These are phyloP conservation scores for Prunella himalayana DNA, from an alignment of 2,113 vertebrate genomes.

Conservation along the genomic window DNA sequence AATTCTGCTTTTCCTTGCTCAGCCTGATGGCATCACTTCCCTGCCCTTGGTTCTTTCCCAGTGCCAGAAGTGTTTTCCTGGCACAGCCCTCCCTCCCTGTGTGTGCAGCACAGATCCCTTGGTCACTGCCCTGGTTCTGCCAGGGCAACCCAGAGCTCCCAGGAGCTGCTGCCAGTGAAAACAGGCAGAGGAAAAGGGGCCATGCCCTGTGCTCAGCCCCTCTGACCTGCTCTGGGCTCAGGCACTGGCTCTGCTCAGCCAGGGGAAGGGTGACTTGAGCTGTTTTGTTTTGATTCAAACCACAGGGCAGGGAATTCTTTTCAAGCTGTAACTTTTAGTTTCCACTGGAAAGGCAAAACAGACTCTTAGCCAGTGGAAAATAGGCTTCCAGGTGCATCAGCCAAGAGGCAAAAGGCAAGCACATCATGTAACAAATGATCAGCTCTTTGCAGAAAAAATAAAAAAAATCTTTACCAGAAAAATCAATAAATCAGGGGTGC, in stretches of 20 bases:
- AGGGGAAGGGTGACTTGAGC: background rate
- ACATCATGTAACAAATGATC: background rate
- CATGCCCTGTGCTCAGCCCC: conserved; percentile 50
- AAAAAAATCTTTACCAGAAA: background rate
- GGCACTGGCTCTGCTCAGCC: background rate
- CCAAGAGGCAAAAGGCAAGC: background rate
- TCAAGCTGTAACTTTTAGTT: conserved; percentile 24
- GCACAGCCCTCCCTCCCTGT: background rate
- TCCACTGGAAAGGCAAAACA: conserved; percentile 31
- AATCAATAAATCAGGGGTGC: too few relatives aligned
- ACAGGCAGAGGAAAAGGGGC: conserved; percentile 70
- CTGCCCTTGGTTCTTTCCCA: background rate
- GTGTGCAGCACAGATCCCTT: background rate
- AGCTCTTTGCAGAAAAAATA: background rate
- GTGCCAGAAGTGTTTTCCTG: background rate
- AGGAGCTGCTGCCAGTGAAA: conserved; percentile 77
- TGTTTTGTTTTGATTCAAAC: background rate
- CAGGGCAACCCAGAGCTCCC: conserved; percentile 69
- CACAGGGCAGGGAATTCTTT: conserved; percentile 14
- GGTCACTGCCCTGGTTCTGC: background rate
- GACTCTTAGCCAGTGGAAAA: conserved; percentile 13
- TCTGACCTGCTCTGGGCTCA: conserved; percentile 10
- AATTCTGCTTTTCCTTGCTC: background rate
- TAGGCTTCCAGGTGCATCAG: background rate
- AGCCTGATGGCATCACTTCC: background rate